Conservation (phyloP, 2,888 invertebrate genomes). For the Steinernema scapterisci region DNA sequence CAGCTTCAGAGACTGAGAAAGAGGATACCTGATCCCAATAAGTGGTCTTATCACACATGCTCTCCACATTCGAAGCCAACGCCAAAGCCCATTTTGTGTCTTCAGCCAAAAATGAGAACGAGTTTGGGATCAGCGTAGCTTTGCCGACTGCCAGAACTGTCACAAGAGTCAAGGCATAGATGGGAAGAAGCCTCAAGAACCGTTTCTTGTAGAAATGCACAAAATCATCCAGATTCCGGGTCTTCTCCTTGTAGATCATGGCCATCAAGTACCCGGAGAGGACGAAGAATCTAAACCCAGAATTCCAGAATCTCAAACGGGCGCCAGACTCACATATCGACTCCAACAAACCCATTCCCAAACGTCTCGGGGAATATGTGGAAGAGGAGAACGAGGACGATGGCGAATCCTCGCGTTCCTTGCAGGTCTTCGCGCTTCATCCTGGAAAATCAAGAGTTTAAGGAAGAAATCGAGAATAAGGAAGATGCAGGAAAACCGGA, state of each 20-base stretch:
- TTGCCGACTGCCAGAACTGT: neutral
- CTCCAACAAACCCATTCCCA: slow-evolving; percentile 43
- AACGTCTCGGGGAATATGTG: slow-evolving; percentile 40
- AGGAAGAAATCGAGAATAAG: too few relatives aligned
- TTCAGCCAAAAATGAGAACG: neutral
- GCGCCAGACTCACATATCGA: slow-evolving; percentile 39
- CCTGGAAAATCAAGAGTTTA: neutral
- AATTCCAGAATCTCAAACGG: neutral
- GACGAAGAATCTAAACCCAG: slow-evolving; percentile 34
- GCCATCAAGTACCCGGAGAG: slow-evolving; percentile 35
- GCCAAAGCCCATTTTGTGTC: neutral
- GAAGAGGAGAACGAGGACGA: slow-evolving; percentile 37
- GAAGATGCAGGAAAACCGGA: too few relatives aligned
- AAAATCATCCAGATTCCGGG: neutral
- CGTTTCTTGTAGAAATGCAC: slow-evolving; percentile 5
- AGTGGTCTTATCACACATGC: neutral
- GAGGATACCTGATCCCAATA: neutral
- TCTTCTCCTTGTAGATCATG: slow-evolving; percentile 26
- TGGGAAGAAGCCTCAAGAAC: slow-evolving; percentile 13
- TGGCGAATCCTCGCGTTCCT: slow-evolving; percentile 39
- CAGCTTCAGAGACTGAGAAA: neutral
- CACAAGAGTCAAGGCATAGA: slow-evolving; percentile 16
- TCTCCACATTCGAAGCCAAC: neutral
- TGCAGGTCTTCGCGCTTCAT: slow-evolving; percentile 39
- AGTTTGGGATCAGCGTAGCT: neutral